Percentiles rank a stretch among this genome's conserved stretches.
Conservation (phyloP, 2,797 vertebrate species). For the Mormyrops attenuatus region DNA sequence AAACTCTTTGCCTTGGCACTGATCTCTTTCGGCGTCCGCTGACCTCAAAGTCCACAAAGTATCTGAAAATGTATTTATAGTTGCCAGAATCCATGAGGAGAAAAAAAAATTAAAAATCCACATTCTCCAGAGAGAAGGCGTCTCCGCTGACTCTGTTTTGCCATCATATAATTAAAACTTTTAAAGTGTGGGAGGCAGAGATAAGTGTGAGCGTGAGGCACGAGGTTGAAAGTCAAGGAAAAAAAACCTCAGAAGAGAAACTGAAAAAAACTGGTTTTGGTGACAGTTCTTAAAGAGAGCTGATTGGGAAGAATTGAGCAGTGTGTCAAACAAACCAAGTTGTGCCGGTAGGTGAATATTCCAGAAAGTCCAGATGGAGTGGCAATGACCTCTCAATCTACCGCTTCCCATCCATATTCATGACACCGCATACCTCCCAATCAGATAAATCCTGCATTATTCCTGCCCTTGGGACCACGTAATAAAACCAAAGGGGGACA, state of each 20-base stretch:
- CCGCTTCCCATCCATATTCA: constrained; percentile 23
- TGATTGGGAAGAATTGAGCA: constrained; percentile 47
- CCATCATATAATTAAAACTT: background rate
- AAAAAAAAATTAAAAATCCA: constrained; percentile 13
- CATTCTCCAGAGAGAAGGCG: constrained; percentile 23
- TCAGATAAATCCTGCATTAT: constrained; percentile 25
- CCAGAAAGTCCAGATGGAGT: constrained; percentile 50
- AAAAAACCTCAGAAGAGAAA: constrained; percentile 19
- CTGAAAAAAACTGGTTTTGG: constrained; percentile 18
- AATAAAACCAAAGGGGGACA: background rate
- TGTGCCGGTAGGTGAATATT: constrained; percentile 50
- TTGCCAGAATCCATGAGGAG: constrained; percentile 28
- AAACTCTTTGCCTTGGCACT: constrained; percentile 37
- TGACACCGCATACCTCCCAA: background rate
- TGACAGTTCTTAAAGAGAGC: constrained; percentile 53
- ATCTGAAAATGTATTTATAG: constrained; percentile 35
- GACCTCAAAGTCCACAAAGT: background rate
- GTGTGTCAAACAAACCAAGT: constrained; percentile 47
- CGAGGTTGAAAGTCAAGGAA: constrained; percentile 24
- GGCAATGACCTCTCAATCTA: background rate
- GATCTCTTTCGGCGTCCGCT: background rate
- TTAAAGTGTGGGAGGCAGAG: constrained; percentile 15
- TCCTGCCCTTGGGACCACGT: background rate
- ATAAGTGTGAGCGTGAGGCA: constrained; percentile 30
- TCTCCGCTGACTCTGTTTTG: constrained; percentile 33